phyloP scores from a whole-genome alignment of 1,140 invertebrate species.

The Pseudoatta argentina region DNA sequence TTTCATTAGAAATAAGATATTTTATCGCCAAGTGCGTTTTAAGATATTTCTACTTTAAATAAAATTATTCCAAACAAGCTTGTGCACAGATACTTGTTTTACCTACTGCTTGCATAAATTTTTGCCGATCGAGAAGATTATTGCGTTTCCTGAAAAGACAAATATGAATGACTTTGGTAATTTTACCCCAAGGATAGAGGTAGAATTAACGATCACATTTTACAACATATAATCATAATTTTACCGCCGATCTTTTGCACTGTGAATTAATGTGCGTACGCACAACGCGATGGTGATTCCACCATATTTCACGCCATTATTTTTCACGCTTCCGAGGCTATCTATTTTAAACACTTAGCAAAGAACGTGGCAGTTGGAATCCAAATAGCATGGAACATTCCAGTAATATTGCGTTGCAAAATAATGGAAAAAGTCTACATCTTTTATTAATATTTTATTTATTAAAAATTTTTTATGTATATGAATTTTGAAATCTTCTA shows the following conservation, averaged over 20 bases:
- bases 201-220: conserved; percentile 9
- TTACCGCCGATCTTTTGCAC: background rate
- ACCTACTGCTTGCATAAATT: background rate
- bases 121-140: background rate
- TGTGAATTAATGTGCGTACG: conserved; percentile 31
- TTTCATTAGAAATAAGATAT: background rate
- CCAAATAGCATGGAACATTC: too few species aligned
- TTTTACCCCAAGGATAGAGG: background rate
- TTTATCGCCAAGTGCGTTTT: background rate
- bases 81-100: background rate
- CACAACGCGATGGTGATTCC: background rate
- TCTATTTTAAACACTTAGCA: conserved; percentile 31
- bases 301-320: conserved; percentile 3
- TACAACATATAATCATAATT: background rate
- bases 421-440: too few species aligned
- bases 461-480: too few species aligned
- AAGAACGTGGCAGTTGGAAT: background rate
- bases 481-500: too few species aligned
- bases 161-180: background rate
- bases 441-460: too few species aligned
- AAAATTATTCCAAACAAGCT: background rate
- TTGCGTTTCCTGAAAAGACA: background rate
- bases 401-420: too few species aligned
- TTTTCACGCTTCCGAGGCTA: conserved; percentile 26
- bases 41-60: conserved; percentile 3